A percentile compares a stretch with the other conserved stretches of the same genome.
These are phyloP conservation scores for Brachionus calyciflorus DNA, from an alignment of 1,140 invertebrate species.

Conservation along the genomic window DNA sequence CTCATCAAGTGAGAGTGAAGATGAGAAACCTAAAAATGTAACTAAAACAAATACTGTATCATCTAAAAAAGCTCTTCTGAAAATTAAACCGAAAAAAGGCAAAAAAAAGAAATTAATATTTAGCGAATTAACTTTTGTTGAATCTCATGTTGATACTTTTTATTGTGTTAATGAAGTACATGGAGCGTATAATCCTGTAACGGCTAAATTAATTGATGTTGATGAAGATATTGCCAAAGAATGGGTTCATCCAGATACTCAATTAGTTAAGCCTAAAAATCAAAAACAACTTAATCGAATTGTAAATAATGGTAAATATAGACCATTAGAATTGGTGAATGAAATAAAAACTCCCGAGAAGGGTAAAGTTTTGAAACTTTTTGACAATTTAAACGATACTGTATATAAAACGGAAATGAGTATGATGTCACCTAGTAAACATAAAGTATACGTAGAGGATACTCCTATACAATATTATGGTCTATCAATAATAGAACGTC, in stretches of 20 bases:
- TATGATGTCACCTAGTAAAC: neutral
- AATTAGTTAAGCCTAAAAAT: neutral
- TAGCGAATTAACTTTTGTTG: slow-evolving; percentile 22
- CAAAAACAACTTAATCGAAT: neutral
- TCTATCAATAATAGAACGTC: slow-evolving; percentile 21
- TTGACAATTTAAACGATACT: slow-evolving; percentile 16
- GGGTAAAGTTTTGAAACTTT: neutral
- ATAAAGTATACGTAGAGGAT: slow-evolving; percentile 31
- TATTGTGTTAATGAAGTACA: neutral
- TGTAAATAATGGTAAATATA: neutral
- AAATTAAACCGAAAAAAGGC: slow-evolving; percentile 5
- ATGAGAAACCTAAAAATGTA: neutral
- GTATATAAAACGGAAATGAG: neutral
- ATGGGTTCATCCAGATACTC: slow-evolving; percentile 37
- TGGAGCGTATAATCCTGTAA: slow-evolving; percentile 11
- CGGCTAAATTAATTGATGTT: slow-evolving; percentile 1
- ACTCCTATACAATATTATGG: slow-evolving; percentile 39
- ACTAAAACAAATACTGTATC: neutral
- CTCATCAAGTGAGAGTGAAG: neutral
- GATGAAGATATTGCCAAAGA: slow-evolving; percentile 11
- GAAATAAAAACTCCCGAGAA: neutral
- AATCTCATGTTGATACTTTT: slow-evolving; percentile 34
- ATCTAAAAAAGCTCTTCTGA: neutral
- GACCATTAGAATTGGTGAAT: slow-evolving; percentile 7
- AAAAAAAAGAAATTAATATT: slow-evolving; percentile 43